Base-by-base conservation (phyloP, 2,797 vertebrate genomes). In the Sandelia bainsii region DNA sequence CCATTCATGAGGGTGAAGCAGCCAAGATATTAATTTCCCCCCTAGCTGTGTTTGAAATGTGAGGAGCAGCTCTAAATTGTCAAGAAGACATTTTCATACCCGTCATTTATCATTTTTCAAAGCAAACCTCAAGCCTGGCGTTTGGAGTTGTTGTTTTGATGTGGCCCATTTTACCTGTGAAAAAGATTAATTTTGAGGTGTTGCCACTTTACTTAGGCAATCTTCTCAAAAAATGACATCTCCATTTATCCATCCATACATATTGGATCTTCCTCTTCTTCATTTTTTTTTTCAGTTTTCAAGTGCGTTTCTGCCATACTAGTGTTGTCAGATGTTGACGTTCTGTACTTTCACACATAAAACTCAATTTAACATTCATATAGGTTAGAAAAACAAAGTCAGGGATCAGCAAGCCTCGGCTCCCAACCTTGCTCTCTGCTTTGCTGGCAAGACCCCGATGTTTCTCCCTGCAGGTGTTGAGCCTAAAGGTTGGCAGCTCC, bases 1-100 rank as follows among this genome's bases (percentile, higher is more conserved):
- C 52, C 40, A 53, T 65, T 70, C 45, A 58, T 71, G 48, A 62
- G 50, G 50, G 44, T 27, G 73, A 78, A 74, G 81, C 44, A 44
- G 73, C 69, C 44, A 37, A 80, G 66, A 83, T 73, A 81, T 84
- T 65, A 8, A 82, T 89, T 83, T 75, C 23, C 44, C 60, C 62
- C 20, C 45, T 0, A 10, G 69, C 69, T 49, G 40, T 52, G 60
- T 67, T 77, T 70, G 51, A 84, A 75, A 80, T 69, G 54, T 66
- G 50, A 85, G 58, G 20, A 29, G 66, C 62, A 32, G 32, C 32
- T 69, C 44, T 52, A 62, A 71, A 62, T 42, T 66, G 46, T 56
- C 32, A 73, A 51, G 46, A 59, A 52, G 51, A 73, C 53, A 22
- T 19, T 25, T 49, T 76, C 39, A 44, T 52, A 51, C 57, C 22